Base-by-base conservation (phyloP, 1,140 invertebrate species). In the Mactra quadrangularis region DNA sequence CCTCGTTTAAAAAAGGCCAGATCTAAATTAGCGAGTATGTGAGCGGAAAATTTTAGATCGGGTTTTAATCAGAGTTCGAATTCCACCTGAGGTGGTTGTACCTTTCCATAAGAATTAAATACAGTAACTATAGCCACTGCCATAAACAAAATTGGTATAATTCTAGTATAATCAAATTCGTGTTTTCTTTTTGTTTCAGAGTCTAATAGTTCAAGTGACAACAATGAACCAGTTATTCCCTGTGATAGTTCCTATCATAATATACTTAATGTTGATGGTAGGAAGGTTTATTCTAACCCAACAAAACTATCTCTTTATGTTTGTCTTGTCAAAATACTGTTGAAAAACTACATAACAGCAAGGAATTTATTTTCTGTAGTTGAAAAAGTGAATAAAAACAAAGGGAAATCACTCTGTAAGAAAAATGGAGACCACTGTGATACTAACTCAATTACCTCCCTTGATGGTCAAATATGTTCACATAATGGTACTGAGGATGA, bases 281-380 rank as follows among this genome's bases (percentile, higher is more conserved):
- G 33, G 17, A 59, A 45, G 22, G 25, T 77, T 1, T 77, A 50
- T 64, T 57, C 55, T 0, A 55, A 77, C 41, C 31, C n/a, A 22
- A 62, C 29, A 6, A 27, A 33, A 22, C 7, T 38, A 19, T 29
- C 38, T 2, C 35, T 17, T 22, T 77, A 77, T 29, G 31, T 77
- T 47, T 38, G 52, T 11, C 41, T 64, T 47, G 41, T 77, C 11
- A 64, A 55, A 45, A 19, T 62, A 13, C 19, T 77, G 7, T 13
- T 77, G 1, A 50, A 35, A 25, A 17, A 52, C 38, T 62, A 77
- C 19, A 77, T 77, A 29, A 29, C 17, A 3, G 17, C 38, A 3
- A 77, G 29, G 50, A 64, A 77, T 50, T 33, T 74, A 19, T 13
- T n/a, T 19, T 0, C 0, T 1, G 59, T 59, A 35, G 17, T 27